These are phyloP conservation scores for Characodon lateralis DNA, from an alignment of 2,797 vertebrate genomes.

Conservation along the genomic window DNA sequence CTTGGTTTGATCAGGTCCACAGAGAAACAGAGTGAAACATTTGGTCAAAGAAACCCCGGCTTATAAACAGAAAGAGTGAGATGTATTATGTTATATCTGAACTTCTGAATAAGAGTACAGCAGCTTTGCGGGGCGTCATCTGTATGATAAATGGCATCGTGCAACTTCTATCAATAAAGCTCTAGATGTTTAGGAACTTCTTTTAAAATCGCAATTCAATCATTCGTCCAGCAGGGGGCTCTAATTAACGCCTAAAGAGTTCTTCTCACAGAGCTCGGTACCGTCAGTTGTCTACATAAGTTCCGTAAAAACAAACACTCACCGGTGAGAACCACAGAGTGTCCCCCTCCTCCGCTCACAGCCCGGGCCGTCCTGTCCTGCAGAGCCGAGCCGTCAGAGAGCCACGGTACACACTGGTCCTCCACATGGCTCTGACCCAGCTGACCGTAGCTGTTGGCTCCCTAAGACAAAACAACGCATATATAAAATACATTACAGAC, in stretches of 20 bases:
- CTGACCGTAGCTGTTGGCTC: constrained; percentile 94
- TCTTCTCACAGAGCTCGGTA: background rate
- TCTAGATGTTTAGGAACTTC: background rate
- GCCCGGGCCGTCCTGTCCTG: constrained; percentile 53
- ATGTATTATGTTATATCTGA: background rate
- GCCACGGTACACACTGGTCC: constrained; percentile 81
- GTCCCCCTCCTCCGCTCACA: constrained; percentile 89
- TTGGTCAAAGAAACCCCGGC: background rate
- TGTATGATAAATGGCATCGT: background rate
- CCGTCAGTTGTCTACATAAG: background rate
- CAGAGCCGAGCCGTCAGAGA: constrained; percentile 63
- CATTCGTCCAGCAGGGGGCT: background rate
- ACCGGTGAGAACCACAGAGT: constrained; percentile 87
- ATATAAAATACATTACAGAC: background rate
- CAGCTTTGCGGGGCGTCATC: background rate
- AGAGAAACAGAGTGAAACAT: background rate
- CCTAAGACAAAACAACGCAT: constrained; percentile 73
- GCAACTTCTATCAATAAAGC: background rate
- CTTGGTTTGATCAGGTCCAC: background rate
- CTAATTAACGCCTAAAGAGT: background rate
- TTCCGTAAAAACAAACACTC: background rate
- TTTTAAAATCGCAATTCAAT: background rate
- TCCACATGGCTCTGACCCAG: constrained; percentile 88
- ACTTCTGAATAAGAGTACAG: background rate
- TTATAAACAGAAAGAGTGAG: background rate